Base-by-base conservation (phyloP, 2,113 vertebrate species). In the Picathartes gymnocephalus region DNA sequence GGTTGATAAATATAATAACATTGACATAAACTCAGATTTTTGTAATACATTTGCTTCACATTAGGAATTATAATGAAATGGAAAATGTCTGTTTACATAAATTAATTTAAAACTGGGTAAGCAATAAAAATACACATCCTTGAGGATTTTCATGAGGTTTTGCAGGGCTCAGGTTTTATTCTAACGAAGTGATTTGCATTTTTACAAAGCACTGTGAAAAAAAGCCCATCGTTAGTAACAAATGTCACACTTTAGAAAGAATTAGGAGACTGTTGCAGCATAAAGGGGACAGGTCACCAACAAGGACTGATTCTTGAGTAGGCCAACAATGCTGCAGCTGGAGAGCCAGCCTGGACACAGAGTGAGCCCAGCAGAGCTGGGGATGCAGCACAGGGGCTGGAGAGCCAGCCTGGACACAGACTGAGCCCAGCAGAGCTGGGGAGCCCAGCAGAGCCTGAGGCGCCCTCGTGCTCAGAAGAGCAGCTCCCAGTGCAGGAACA, bases 1-100 rank as follows among this genome's bases (percentile, higher is more conserved):
- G 62, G 19, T 45, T 92, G 86, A 86, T 77, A 85, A 83, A 94
- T 77, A 81, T 28, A 91, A 88, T 57, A 88, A 84, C 39, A 61
- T 15, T 88, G 62, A 92, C 88, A 92, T n/a, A 50, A 88, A 77
- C 54, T 66, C 82, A 31, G n/a, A 78, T 73, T 60, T 88, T 91
- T 88, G 42, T 61, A 92, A 78, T 11, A 35, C 28, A 39, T 80
- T 81, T 90, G 31, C 50, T 80, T 76, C 88, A 76, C n/a, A 33
- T 76, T 60, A 74, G 71, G 65, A 89, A 24, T 28, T 73, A 58
- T 13, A 91, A 76, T 4, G 7, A 92, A 90, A 73, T 4, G 48
- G 35, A 86, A 93, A 84, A 79, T 13, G 65, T 0, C 14, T 16
- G 9, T 64, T 62, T 28, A 73, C 22, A 54, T 42, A 44, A 84